Evolutionary conservation across 2,113 vertebrate genomes (phyloP), one percentile per base, ranked within the genome.

Genomic region (Lota lota): DNA sequence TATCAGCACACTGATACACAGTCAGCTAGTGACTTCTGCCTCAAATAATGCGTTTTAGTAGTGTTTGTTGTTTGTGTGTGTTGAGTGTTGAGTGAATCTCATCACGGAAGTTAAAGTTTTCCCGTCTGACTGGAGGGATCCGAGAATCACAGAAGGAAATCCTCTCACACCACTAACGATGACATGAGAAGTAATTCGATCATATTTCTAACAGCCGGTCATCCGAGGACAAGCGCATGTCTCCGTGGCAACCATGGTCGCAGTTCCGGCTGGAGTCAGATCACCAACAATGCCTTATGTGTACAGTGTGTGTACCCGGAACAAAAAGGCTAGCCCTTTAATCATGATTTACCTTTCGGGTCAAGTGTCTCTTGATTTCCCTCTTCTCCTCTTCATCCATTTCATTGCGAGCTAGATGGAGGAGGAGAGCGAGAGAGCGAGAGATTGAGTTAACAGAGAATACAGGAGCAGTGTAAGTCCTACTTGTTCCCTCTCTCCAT

Each of bases 371-470:
- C 87, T 98, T 99, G 82, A 99, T 97, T 85, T 99, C 98, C 72
- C 95, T 91, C 81, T 97, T 99, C 91, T 99, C 97, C 84, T 99
- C 96, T 74, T 99, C 97, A 79, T 99, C 97, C 89, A 94, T 93
- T 76, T 98, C 97, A 69, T 98, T 99, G 28, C 95, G 94, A 81
- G 97, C 98, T 99, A 88, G 20, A 2, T 12, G 69, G 90, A 10
- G 71, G 90, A 62, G 92, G 65, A 56, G 14, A 67, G 8, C 2
- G 21, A 53, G 22, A 14, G 16, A 24, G 15, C 36, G 5, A 24
- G 21, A 61, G 59, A 20, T 4, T 19, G 24, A 62, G 12, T 66
- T 47, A 47, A 47, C 16, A 28, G 47, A 67, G 24, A 36, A 24
- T 36, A 53, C 54, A 16, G 1, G 14, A 18, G 1, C 36, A n/a